Base-by-base conservation (phyloP, 1,140 invertebrate genomes). In the Chymomyza costata region DNA sequence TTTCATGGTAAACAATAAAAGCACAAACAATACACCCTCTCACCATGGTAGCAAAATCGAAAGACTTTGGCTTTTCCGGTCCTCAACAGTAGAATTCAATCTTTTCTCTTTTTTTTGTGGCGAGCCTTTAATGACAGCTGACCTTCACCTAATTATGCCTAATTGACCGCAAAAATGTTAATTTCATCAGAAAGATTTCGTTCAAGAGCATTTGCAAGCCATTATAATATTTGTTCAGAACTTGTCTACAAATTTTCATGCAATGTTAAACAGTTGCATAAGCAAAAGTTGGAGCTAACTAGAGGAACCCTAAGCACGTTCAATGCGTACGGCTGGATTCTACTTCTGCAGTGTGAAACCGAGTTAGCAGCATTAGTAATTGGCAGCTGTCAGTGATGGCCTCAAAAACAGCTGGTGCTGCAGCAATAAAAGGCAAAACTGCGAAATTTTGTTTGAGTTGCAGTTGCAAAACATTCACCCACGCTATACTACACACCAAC, bases 131-230 rank as follows among this genome's bases (percentile, higher is more conserved):
- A 37, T 28, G 59, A 18, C 21, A 55, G 45, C 45, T 56, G 45
- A 40, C 61, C 30, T 64, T 64, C 61, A 56, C 59, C 61, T 64
- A 64, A 64, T 64, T 64, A n/a, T 21, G 28, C 49, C 56, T 64
- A 64, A 64, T 50, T 56, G 31, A 64, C 61, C 61, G 64, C 50
- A 35, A 21, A 14, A 64, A 21, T 31, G 2, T 43, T 51, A 13
- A 18, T 40, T 30, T 32, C 34, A 6, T 28, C n/a, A n/a, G n/a
- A n/a, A n/a, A n/a, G n/a, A n/a, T n/a, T n/a, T n/a, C n/a, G n/a
- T n/a, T n/a, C n/a, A n/a, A n/a, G n/a, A n/a, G n/a, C n/a, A n/a
- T n/a, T n/a, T n/a, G n/a, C n/a, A n/a, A n/a, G n/a, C 21, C 35
- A 65, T 19, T 51, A 57, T 28, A 45, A 31, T 46, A 17, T 25